Evolutionary conservation across 92 coral and sea anemone species (phyloP).

Genomic region (Paramuricea clavata): DNA sequence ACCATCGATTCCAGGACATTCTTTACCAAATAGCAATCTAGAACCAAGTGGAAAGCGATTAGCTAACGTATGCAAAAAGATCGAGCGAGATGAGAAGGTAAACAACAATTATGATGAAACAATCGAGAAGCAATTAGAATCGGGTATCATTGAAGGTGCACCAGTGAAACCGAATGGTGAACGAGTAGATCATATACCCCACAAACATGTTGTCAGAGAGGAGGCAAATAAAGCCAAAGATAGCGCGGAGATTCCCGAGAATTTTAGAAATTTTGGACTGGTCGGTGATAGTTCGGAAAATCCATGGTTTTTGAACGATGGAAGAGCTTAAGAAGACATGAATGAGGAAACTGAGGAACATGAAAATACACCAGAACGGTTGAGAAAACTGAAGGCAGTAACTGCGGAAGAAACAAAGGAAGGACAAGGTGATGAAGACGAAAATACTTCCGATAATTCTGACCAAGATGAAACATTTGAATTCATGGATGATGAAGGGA

Average conservation of each 20-base stretch:
- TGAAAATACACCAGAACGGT: background rate
- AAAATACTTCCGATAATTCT: constrained; percentile 36
- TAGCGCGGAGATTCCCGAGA: background rate
- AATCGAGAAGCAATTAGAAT: background rate
- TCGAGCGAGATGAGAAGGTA: background rate
- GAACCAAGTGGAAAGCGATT: constrained; percentile 25
- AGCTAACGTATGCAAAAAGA: constrained; percentile 18
- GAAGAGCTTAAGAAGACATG: constrained; percentile 32
- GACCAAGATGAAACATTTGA: constrained; percentile 89
- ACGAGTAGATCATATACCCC: background rate
- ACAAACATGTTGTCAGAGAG: constrained; percentile 6
- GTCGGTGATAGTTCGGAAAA: constrained; percentile 51
- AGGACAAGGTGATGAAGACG: constrained; percentile 44
- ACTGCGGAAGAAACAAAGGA: constrained; percentile 64
- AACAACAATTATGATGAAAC: background rate
- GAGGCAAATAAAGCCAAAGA: constrained; percentile 28
- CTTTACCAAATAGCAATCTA: constrained; percentile 29
- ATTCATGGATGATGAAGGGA: too few species aligned
- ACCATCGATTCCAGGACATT: constrained; percentile 58
- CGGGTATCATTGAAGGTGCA: background rate
- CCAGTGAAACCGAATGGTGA: constrained; percentile 20
- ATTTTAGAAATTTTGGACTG: constrained; percentile 35
- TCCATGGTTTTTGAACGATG: constrained; percentile 52
- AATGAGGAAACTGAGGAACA: constrained; percentile 6
- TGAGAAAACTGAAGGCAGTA: constrained; percentile 67